Conservation (phyloP, 2,888 invertebrate species). For the Oxycera nigricornis region DNA sequence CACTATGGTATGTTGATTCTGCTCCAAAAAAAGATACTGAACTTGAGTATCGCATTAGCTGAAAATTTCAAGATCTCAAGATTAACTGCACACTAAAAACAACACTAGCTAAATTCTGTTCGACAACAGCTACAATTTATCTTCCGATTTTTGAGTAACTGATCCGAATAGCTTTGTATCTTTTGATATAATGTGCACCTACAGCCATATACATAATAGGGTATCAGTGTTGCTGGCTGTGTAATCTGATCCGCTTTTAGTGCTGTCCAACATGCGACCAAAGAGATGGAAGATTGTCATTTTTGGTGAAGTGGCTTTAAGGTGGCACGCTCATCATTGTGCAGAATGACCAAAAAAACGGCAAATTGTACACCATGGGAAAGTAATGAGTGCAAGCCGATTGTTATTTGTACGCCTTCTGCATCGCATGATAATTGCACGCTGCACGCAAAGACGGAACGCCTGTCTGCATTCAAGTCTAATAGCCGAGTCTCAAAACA, state of each 20-base stretch:
- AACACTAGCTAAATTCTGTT: too few species aligned
- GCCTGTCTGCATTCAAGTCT: neutral
- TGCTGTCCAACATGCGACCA: neutral
- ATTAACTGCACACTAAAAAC: too few species aligned
- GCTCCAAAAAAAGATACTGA: too few species aligned
- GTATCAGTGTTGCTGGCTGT: too few species aligned
- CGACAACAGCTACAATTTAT: too few species aligned
- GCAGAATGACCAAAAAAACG: neutral
- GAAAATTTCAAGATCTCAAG: too few species aligned
- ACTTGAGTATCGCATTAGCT: too few species aligned
- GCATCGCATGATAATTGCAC: constrained; percentile 18
- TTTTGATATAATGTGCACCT: neutral
- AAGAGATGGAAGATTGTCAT: neutral
- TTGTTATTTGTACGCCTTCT: neutral
- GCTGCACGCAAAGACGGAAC: neutral
- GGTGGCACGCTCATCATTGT: neutral
- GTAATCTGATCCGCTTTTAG: neutral
- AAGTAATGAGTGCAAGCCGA: constrained; percentile 8
- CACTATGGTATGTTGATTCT: too few species aligned
- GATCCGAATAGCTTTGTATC: neutral
- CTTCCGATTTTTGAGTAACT: neutral
- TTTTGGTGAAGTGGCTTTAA: neutral
- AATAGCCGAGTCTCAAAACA: neutral
- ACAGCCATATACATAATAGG: too few species aligned
- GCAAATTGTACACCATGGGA: neutral